A percentile compares a stretch with the other conserved stretches of the same genome.
These are phyloP conservation scores for Zaprionus ornatus DNA, from an alignment of 1,140 invertebrate species.

Conservation along the genomic window DNA sequence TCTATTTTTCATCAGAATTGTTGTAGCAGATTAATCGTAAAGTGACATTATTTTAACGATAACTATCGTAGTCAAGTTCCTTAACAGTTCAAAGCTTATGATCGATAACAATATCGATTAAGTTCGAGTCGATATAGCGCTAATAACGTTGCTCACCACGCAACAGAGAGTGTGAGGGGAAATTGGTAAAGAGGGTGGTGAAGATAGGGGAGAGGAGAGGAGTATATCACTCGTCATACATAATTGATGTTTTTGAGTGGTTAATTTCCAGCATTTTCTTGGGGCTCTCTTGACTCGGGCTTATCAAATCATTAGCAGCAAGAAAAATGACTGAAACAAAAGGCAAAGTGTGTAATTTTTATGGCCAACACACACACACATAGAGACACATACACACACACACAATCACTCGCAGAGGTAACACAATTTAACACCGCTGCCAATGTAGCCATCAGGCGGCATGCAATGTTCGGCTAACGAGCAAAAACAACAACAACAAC, in stretches of 20 bases:
- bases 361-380: conserved; percentile 34
- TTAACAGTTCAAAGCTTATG: not conserved
- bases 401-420: conserved; percentile 28
- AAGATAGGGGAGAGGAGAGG: not conserved
- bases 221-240: not conserved
- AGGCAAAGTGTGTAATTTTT: conserved; percentile 51
- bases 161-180: not conserved
- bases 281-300: conserved; percentile 1
- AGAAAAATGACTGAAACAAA: conserved; percentile 54
- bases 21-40: too few species aligned
- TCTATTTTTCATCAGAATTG: too few species aligned
- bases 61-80: not conserved
- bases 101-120: not conserved
- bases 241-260: conserved; percentile 40
- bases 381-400: conserved; percentile 13
- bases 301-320: conserved; percentile 52
- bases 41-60: not conserved
- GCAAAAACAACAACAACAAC: conserved; percentile 69
- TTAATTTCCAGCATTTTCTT: conserved; percentile 39
- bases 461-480: conserved; percentile 78
- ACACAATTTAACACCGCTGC: conserved; percentile 80
- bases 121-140: not conserved
- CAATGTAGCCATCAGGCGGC: conserved; percentile 79
- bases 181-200: not conserved
- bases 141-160: not conserved